A percentile compares a stretch with the other conserved stretches of the same genome.
Evolutionary conservation across 2,113 vertebrate genomes (phyloP).

Genomic region (Tragulus kanchil): DNA sequence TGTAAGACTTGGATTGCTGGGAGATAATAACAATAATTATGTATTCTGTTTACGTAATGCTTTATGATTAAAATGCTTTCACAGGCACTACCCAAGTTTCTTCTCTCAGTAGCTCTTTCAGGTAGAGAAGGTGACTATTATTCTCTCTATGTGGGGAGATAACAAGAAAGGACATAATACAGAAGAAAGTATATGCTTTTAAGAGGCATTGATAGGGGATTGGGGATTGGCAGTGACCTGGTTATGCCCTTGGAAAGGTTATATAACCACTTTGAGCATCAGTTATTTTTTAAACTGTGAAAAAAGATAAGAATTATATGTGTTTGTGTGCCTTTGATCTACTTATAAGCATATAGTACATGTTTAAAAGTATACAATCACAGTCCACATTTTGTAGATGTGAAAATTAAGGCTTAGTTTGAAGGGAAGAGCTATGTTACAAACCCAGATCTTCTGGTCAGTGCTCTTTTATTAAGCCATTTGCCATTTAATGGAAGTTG

Average conservation of each 20-base stretch:
- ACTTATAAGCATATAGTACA: background rate
- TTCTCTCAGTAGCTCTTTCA: slow-evolving; percentile 29
- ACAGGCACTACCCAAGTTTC: background rate
- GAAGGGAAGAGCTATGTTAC: background rate
- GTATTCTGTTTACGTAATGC: slow-evolving; percentile 58
- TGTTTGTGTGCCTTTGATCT: background rate
- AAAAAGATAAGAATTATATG: background rate
- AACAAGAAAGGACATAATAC: background rate
- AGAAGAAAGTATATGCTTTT: background rate
- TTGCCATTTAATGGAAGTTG: too few relatives aligned
- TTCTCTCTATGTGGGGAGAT: background rate
- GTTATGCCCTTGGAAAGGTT: background rate
- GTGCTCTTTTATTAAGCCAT: background rate
- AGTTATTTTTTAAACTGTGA: background rate
- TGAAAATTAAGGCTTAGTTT: background rate
- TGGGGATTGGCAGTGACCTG: background rate
- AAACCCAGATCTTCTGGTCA: background rate
- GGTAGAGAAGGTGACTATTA: slow-evolving; percentile 48
- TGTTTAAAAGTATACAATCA: background rate
- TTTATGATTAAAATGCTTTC: slow-evolving; percentile 70
- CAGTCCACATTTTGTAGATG: background rate
- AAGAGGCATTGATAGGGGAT: accelerated
- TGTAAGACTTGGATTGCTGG: slow-evolving; percentile 3
- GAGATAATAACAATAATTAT: slow-evolving; percentile 70
- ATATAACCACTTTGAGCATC: background rate